Evolutionary conservation across 2,888 invertebrate genomes (phyloP), one percentile per base, ranked within the genome.

Genomic region (Vesta saturnalis): DNA sequence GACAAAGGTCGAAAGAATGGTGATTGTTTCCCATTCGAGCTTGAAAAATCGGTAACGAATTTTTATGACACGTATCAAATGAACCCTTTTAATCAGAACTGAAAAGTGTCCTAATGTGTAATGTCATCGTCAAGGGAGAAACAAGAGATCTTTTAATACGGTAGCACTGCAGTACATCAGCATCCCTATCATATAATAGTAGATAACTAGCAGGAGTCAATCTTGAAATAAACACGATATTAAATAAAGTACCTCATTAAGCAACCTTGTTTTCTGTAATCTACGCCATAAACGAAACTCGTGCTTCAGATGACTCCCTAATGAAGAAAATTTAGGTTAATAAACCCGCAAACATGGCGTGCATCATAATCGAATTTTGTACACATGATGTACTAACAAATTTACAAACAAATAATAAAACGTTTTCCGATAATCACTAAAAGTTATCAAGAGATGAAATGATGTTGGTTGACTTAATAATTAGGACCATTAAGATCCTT

Each of bases 391-490:
- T 58, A 65, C 23, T 12, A 62, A 62, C 58, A 62, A 67, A 62
- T 58, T 58, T 57, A n/a, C 61, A 18, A n/a, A 47, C 22, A 64
- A 69, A 69, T 69, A 69, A 69, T 64, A 69, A 69, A 69, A 60
- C 64, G 69, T 69, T 69, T 69, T 69, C 69, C 69, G 57, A 69
- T 69, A 69, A 69, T 69, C n/a, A 30, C 61, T 16, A 57, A 69
- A 69, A 65, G 60, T 69, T 65, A 61, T 54, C 64, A 55, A 56
- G 58, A 57, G 61, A 58, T 57, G 60, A 70, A 67, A 67, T 70
- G 67, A 70, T 67, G 67, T 62, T 59, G 60, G 61, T 58, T 58
- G 70, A 65, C 67, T 70, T 70, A 60, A 64, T 67, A 70, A 70
- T 70, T 70, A 67, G 67, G 64, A 60, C 60, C 70, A 70, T 70